Evolutionary conservation across 2,888 invertebrate genomes (phyloP), one percentile per base, ranked within the genome.

Genomic region (Trichopria drosophilae): DNA sequence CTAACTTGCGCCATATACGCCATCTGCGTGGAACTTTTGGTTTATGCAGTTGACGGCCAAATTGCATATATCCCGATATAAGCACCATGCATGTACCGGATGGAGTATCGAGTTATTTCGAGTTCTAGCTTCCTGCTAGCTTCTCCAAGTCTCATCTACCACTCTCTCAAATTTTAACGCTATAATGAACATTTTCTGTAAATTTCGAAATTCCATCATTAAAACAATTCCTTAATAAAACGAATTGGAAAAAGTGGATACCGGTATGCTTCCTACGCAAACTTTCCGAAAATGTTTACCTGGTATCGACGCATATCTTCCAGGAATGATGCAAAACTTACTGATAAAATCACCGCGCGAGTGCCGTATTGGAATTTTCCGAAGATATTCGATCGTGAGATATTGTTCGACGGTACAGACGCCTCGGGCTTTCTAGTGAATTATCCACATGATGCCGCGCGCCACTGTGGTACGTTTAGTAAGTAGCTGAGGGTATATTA

Each of bases 21-120:
- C 31, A 50, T 31, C 34, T 41, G n/a, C 37, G 26, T 39, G 41
- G 48, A 57, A 57, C 37, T 57, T 46, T 41, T 12, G 34, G 13
- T 20, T 34, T 34, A 15, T 19, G 20, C 35, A n/a, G 19, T 15
- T 32, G 56, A 53, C 56, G 55, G 56, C 53, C 57, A 65, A 63
- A 66, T 66, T 64, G 57, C 60, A 56, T 62, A 61, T 62, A 62
- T 64, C 59, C 55, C 51, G 59, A 51, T 62, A 64, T 54, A 52
- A 58, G 39, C 23, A 19, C 44, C 43, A 53, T 40, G 48, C 55
- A 57, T 45, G 53, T 53, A 57, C 40, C 48, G 43, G 54, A 53
- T 56, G 51, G 57, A 58, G 58, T 60, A 60, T 59, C 60, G 56
- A 56, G 60, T 44, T 28, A n/a, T 39, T 32, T 44, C 9, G 6